phyloP scores from a whole-genome alignment of 2,888 invertebrate species.

The Tolmerus cingulatus region DNA sequence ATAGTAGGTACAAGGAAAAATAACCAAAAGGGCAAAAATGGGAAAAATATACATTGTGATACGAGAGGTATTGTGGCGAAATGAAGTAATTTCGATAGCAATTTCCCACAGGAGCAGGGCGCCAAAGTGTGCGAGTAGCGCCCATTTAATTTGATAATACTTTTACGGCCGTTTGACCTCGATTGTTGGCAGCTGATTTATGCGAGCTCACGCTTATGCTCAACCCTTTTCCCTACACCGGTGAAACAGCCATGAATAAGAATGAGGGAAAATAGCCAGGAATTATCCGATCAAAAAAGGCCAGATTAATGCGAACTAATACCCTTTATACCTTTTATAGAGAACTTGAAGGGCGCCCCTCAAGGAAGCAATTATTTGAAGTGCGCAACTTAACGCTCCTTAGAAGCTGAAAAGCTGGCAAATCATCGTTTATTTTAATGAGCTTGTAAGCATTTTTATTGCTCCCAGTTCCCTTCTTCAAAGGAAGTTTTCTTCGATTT shows the following conservation, averaged over 20 bases:
- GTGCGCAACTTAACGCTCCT: neutral
- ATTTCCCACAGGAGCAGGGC: neutral
- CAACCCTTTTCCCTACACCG: neutral
- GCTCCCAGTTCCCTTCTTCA: neutral
- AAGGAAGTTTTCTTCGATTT: neutral
- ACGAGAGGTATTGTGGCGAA: neutral
- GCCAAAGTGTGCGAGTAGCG: neutral
- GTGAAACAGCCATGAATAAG: neutral
- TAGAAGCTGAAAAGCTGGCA: neutral
- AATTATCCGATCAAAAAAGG: neutral
- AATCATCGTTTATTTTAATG: neutral
- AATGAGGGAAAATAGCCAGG: neutral
- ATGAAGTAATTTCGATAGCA: neutral
- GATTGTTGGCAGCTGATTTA: conserved; percentile 1
- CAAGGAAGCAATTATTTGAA: neutral
- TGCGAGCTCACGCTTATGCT: neutral
- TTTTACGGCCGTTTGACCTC: neutral
- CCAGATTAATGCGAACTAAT: neutral
- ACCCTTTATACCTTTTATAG: neutral
- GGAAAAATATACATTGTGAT: neutral
- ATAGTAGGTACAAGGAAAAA: neutral
- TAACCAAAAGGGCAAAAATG: neutral
- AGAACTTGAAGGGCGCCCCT: neutral
- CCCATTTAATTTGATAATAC: conserved; percentile 23
- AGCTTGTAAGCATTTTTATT: neutral